Base-by-base conservation (phyloP, 2,888 invertebrate genomes). In the Pyrochroa serraticornis region DNA sequence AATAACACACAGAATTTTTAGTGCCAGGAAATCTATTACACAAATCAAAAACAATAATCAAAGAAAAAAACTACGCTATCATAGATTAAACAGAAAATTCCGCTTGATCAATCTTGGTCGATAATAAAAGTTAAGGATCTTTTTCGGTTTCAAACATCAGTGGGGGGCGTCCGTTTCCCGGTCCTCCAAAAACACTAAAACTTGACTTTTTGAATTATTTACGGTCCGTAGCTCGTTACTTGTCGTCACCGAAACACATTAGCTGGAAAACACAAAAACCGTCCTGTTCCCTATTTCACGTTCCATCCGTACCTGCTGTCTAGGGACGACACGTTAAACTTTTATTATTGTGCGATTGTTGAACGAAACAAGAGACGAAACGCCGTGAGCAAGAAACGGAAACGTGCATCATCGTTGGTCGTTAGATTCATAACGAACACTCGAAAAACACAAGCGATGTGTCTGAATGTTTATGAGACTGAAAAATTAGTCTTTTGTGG, bases 1-100 rank as follows among this genome's bases (percentile, higher is more conserved):
- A 75, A 70, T 59, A 73, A 59, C 73, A 74, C 67, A 68, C 55
- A 70, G 58, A 57, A 65, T 68, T 62, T 67, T 57, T 52, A 48
- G 52, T 30, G 49, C n/a, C 7, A 50, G 8, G 6, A 22, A 34
- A 33, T 31, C 2, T 31, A 44, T 2, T 42, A 13, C 8, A 47
- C 47, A 46, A 54, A 32, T 35, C 9, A 32, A 32, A 22, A 7
- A 50, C 32, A 43, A 38, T 31, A 37, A 43, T 33, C n/a, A 47
- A 22, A 36, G 22, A 34, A 8, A 7, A 36, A 34, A 38, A 37
- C 10, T n/a, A 10, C 31, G 33, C 41, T 12, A 12, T 9, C 8
- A 41, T 9, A 36, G 9, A 36, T 35, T 3, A 36, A 9, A 47
- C 14, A 9, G 3, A 5, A 22, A 22, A 22, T 22, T 22, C 22